phyloP scores from a whole-genome alignment of 2,113 vertebrate genomes.

The Colistium nudipinnis region DNA sequence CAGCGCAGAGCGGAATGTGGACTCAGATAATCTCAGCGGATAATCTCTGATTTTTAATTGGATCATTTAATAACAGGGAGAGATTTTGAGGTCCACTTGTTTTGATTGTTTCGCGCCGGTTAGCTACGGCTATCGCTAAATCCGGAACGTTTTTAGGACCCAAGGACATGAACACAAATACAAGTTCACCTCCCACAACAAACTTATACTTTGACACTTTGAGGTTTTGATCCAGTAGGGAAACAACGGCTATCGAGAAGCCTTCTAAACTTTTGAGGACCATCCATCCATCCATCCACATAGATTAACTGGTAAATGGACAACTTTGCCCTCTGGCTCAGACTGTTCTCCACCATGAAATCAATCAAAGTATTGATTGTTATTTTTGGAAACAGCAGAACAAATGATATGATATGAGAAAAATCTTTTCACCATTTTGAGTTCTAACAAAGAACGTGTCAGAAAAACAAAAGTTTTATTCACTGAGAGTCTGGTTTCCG shows the following conservation, averaged over 20 bases:
- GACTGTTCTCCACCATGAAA: too few relatives aligned
- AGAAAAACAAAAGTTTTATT: background rate
- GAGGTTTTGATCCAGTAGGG: background rate
- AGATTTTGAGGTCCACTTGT: conserved; percentile 33
- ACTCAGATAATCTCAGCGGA: conserved; percentile 39
- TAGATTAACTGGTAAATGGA: too few relatives aligned
- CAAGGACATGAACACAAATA: background rate
- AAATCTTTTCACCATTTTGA: background rate
- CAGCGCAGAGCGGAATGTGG: background rate
- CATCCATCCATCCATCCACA: too few relatives aligned
- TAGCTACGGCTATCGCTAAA: conserved; percentile 20
- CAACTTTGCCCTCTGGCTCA: too few relatives aligned
- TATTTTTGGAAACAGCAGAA: background rate
- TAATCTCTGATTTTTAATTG: conserved; percentile 56
- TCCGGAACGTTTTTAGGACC: conserved; percentile 10
- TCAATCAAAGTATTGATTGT: background rate
- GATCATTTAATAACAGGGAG: conserved; percentile 42
- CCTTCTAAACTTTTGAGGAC: too few relatives aligned
- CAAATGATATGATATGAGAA: background rate
- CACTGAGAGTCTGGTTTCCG: background rate
- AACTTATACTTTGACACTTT: background rate
- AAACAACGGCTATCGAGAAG: background rate
- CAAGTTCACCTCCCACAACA: background rate
- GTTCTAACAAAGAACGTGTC: background rate
- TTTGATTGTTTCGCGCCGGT: conserved; percentile 32